Conservation (phyloP, 2,797 vertebrate genomes). For the Channallabes apus region DNA sequence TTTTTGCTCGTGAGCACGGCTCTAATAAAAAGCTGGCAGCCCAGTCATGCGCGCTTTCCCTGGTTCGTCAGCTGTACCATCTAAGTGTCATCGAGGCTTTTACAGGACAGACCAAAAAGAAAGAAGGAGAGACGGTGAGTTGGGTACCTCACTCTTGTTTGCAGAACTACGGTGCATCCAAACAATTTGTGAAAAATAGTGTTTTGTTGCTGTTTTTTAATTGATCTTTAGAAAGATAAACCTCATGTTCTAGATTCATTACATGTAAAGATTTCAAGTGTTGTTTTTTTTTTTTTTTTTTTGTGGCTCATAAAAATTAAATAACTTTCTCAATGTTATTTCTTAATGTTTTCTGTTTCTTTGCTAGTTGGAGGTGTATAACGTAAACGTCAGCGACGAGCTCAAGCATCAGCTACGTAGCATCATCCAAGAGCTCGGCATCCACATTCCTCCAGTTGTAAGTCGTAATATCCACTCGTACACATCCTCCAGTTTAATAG, state of each 20-base stretch:
- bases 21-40: conserved; percentile 98
- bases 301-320: too few relatives aligned
- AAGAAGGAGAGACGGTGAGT: conserved; percentile 86
- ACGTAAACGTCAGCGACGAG: conserved; percentile 77
- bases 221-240: too few relatives aligned
- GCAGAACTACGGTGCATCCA: too few relatives aligned
- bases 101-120: conserved; percentile 90
- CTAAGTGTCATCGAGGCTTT: conserved; percentile 87
- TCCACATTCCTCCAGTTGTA: conserved; percentile 74
- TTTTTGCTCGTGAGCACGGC: conserved; percentile 90
- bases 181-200: too few relatives aligned
- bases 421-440: conserved; percentile 77
- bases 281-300: too few relatives aligned
- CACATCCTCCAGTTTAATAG: neutral
- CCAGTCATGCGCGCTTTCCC: conserved; percentile 91
- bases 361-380: conserved; percentile 82
- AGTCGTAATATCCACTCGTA: conserved; percentile 49
- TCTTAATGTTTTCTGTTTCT: neutral
- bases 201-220: too few relatives aligned
- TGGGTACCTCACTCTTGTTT: fast-evolving
- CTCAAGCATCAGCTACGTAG: conserved; percentile 77
- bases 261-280: too few relatives aligned
- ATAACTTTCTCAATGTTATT: too few relatives aligned
- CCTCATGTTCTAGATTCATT: too few relatives aligned
- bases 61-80: conserved; percentile 93